A percentile compares a stretch with the other conserved stretches of the same genome.
phyloP scores from a whole-genome alignment of 2,888 invertebrate species.

The Hydropsyche betteni region DNA sequence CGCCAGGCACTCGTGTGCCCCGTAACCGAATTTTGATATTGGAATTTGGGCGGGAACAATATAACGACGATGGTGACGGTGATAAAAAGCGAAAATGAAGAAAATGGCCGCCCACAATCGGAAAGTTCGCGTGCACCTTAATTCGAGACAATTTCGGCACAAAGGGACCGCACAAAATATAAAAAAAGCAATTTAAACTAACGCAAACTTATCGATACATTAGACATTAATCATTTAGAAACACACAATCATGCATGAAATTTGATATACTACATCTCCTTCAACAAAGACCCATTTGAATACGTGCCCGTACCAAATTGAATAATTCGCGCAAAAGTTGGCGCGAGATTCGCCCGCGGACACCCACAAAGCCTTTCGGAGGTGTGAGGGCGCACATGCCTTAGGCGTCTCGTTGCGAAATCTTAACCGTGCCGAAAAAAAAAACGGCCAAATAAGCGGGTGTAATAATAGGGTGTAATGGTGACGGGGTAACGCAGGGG shows the following conservation, averaged over 20 bases:
- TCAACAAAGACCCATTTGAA: not conserved
- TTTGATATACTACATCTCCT: not conserved
- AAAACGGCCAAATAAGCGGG: slow-evolving; percentile 47
- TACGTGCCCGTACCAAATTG: not conserved
- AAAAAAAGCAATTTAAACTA: too few relatives aligned
- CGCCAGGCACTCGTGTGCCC: slow-evolving; percentile 30
- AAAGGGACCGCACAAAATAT: too few relatives aligned
- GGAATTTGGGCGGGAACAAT: slow-evolving; percentile 1
- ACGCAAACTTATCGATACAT: too few relatives aligned
- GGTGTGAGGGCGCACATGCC: slow-evolving; percentile 8
- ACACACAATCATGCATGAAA: too few relatives aligned
- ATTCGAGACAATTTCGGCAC: too few relatives aligned
- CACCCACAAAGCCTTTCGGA: too few relatives aligned
- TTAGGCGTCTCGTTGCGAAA: slow-evolving; percentile 24
- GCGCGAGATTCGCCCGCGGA: not conserved
- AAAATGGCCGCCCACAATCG: too few relatives aligned
- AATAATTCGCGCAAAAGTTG: not conserved
- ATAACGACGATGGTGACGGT: too few relatives aligned
- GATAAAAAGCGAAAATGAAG: too few relatives aligned
- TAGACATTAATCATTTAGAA: too few relatives aligned
- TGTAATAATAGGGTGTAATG: slow-evolving; percentile 44
- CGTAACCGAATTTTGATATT: slow-evolving; percentile 31
- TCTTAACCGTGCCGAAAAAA: slow-evolving; percentile 37
- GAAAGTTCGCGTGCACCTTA: too few relatives aligned
- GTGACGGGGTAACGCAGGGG: slow-evolving; percentile 33